A percentile compares a stretch with the other conserved stretches of the same genome.
phyloP scores from a whole-genome alignment of 2,888 invertebrate genomes.

The Himalopsyche kuldschensis region DNA sequence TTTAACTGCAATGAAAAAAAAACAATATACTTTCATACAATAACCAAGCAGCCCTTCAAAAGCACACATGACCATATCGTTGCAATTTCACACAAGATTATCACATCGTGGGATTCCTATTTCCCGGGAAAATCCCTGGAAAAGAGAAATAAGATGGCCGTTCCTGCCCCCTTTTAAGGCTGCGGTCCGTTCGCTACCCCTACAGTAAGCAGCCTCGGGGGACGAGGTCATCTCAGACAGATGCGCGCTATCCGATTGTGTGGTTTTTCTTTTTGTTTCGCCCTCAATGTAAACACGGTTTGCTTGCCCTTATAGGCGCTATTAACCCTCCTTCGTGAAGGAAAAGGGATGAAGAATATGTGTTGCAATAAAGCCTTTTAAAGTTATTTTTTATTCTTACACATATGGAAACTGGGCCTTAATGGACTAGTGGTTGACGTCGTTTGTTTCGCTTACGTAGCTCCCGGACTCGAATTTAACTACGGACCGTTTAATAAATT shows the following conservation, averaged over 20 bases:
- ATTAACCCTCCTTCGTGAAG: not conserved
- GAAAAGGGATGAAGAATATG: not conserved
- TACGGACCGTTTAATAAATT: no score
- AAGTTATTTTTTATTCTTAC: no score
- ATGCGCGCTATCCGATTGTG: not conserved
- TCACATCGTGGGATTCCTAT: not conserved
- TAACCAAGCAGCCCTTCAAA: not conserved
- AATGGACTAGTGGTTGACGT: no score
- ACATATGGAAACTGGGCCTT: no score
- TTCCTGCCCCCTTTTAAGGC: not conserved
- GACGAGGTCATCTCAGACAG: not conserved
- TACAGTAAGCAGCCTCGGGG: not conserved
- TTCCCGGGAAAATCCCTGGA: constrained; percentile 14
- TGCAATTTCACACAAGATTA: not conserved
- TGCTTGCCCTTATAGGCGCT: not conserved
- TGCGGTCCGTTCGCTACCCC: not conserved
- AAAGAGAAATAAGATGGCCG: constrained; percentile 27
- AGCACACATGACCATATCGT: not conserved
- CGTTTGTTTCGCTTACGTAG: no score
- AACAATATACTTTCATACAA: not conserved
- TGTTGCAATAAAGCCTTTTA: no score
- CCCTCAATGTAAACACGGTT: not conserved
- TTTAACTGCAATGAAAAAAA: no score
- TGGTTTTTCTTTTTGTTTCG: not conserved
- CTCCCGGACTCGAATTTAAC: no score